Evolutionary conservation across 2,113 vertebrate genomes (phyloP).

Genomic region (Pyxicephalus adspersus): DNA sequence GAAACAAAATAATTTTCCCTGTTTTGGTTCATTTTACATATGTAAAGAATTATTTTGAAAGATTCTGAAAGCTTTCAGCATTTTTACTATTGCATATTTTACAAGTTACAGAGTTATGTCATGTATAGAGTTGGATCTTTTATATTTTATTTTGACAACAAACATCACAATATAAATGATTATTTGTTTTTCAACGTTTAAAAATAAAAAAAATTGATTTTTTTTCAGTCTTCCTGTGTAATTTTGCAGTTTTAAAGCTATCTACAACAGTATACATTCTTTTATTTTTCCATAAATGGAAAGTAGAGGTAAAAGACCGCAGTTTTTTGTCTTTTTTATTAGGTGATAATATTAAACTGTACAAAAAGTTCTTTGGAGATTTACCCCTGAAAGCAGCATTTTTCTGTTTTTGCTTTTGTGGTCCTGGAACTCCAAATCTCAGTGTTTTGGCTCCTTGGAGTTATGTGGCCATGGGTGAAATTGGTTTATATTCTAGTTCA

Average conservation of each 20-base stretch:
- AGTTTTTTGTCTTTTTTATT: too few species aligned
- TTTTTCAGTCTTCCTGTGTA: too few species aligned
- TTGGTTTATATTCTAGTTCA: conserved; percentile 1
- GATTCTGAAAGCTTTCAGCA: too few species aligned
- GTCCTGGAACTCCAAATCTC: conserved; percentile 26
- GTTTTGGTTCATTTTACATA: too few species aligned
- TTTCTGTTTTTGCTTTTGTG: conserved; percentile 29
- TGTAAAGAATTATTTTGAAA: too few species aligned
- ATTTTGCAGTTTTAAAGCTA: background rate
- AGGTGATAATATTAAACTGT: too few species aligned
- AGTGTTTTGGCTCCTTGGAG: conserved; percentile 20
- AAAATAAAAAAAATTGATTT: too few species aligned
- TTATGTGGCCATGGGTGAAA: background rate
- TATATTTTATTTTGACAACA: background rate
- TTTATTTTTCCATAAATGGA: background rate
- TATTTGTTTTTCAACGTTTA: background rate
- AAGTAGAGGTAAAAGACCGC: conserved; percentile 5
- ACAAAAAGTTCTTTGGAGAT: too few species aligned
- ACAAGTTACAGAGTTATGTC: too few species aligned
- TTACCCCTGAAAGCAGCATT: conserved; percentile 22
- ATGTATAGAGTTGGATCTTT: background rate
- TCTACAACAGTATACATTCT: background rate
- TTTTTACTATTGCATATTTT: too few species aligned
- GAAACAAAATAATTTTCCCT: too few species aligned
- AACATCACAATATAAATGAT: conserved; percentile 1